Percentiles rank a stretch among this genome's conserved stretches.
Evolutionary conservation across 2,888 invertebrate genomes (phyloP).

Genomic region (Temnothorax ravouxi): DNA sequence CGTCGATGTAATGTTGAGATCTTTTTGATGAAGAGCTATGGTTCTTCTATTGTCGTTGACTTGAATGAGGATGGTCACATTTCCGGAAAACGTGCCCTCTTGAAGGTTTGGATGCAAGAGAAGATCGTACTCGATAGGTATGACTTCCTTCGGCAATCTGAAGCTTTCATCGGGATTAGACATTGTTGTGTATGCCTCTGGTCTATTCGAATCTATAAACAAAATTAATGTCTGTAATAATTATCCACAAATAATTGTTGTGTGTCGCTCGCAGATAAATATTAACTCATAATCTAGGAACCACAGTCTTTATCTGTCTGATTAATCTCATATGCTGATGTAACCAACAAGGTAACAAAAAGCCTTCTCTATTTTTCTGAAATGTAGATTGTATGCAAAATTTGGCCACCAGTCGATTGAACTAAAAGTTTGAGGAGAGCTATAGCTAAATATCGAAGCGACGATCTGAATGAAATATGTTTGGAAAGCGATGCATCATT

Average conservation of each 20-base stretch:
- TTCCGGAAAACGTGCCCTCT: slow-evolving; percentile 88
- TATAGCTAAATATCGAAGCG: slow-evolving; percentile 6
- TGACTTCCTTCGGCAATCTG: slow-evolving; percentile 88
- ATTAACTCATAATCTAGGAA: background rate
- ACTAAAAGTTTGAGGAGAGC: background rate
- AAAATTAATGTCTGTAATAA: background rate
- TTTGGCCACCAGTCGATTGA: background rate
- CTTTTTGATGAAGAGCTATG: slow-evolving; percentile 87
- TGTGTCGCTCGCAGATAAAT: background rate
- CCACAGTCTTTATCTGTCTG: background rate
- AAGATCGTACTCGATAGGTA: slow-evolving; percentile 90
- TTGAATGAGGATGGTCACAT: slow-evolving; percentile 87
- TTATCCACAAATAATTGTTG: background rate
- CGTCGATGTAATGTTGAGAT: slow-evolving; percentile 86
- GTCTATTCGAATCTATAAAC: slow-evolving; percentile 44
- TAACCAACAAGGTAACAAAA: background rate
- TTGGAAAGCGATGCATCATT: background rate
- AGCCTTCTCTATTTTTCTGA: background rate
- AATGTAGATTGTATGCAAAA: background rate
- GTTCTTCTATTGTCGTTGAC: slow-evolving; percentile 85
- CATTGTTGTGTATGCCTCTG: slow-evolving; percentile 68
- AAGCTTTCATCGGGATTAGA: slow-evolving; percentile 84
- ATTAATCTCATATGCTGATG: background rate
- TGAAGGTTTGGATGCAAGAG: slow-evolving; percentile 89
- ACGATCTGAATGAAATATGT: background rate